Evolutionary conservation across 2,113 vertebrate genomes (phyloP).

Genomic region (Tretioscincus oriximinensis): DNA sequence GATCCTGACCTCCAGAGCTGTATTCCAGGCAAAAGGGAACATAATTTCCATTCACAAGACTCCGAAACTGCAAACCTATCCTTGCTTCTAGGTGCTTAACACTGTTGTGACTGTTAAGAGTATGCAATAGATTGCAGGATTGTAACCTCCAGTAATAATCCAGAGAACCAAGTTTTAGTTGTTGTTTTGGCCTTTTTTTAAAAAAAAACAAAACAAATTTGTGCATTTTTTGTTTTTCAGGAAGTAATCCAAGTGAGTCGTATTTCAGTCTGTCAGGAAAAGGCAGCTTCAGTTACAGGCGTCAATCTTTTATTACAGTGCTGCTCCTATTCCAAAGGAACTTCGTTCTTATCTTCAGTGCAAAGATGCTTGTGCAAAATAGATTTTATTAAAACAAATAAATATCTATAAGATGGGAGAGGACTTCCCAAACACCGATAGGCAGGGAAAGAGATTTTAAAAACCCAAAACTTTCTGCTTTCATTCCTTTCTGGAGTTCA

Average conservation of each 20-base stretch:
- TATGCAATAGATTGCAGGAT: neutral
- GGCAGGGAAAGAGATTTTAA: neutral
- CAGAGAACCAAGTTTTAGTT: neutral
- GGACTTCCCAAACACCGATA: neutral
- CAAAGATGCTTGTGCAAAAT: neutral
- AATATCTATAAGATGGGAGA: neutral
- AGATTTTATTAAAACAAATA: neutral
- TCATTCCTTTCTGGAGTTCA: neutral
- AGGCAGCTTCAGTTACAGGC: neutral
- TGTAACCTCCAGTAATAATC: neutral
- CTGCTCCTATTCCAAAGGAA: constrained; percentile 63
- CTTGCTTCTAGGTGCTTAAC: neutral
- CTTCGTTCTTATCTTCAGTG: constrained; percentile 17
- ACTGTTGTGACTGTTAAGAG: neutral
- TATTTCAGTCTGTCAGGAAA: neutral
- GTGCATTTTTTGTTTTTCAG: neutral
- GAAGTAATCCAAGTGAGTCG: too few relatives aligned
- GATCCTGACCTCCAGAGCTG: neutral
- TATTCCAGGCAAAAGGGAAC: neutral
- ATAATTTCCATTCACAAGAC: neutral
- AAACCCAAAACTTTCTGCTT: too few relatives aligned
- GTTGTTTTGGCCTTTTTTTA: neutral
- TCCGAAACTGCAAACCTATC: too few relatives aligned
- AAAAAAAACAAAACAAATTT: neutral
- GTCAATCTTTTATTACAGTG: constrained; percentile 57